phyloP scores from a whole-genome alignment of 2,888 invertebrate genomes.

The Callyntrura guangdongensis region DNA sequence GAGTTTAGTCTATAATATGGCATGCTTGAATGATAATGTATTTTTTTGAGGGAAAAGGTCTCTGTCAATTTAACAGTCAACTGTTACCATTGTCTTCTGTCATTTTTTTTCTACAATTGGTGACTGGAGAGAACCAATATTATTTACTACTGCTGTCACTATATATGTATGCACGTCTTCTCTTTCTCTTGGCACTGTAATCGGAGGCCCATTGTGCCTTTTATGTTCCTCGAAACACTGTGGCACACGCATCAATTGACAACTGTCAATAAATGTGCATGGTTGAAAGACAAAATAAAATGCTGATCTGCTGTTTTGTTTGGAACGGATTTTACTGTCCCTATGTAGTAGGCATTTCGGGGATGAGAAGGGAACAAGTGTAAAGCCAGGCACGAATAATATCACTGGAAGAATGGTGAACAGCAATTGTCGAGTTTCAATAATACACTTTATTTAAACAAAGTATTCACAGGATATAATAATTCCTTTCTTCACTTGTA shows the following conservation, averaged over 20 bases:
- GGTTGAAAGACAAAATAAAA: slow-evolving; percentile 8
- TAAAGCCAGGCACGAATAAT: not conserved
- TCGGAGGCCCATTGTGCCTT: slow-evolving; percentile 45
- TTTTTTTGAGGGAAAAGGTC: slow-evolving; percentile 74
- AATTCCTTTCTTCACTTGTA: slow-evolving; percentile 9
- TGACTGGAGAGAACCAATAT: slow-evolving; percentile 15
- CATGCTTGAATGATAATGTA: slow-evolving; percentile 68
- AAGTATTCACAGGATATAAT: slow-evolving; percentile 2
- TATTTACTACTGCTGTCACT: not conserved
- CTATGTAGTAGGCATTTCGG: too few species aligned
- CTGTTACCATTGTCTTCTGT: slow-evolving; percentile 73
- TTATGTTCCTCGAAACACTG: slow-evolving; percentile 63
- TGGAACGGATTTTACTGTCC: too few species aligned
- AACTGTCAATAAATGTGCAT: slow-evolving; percentile 73
- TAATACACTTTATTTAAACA: not conserved
- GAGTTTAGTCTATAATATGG: slow-evolving; percentile 35
- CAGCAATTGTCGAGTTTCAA: too few species aligned
- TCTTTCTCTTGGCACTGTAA: slow-evolving; percentile 2
- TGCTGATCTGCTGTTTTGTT: not conserved
- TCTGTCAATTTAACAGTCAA: slow-evolving; percentile 76
- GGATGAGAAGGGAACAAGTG: too few species aligned
- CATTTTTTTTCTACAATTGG: slow-evolving; percentile 62
- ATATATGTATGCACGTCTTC: not conserved
- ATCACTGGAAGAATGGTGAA: too few species aligned
- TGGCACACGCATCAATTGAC: slow-evolving; percentile 79